Evolutionary conservation across 2,888 invertebrate species (phyloP).

Genomic region (Drosophila paranaensis): DNA sequence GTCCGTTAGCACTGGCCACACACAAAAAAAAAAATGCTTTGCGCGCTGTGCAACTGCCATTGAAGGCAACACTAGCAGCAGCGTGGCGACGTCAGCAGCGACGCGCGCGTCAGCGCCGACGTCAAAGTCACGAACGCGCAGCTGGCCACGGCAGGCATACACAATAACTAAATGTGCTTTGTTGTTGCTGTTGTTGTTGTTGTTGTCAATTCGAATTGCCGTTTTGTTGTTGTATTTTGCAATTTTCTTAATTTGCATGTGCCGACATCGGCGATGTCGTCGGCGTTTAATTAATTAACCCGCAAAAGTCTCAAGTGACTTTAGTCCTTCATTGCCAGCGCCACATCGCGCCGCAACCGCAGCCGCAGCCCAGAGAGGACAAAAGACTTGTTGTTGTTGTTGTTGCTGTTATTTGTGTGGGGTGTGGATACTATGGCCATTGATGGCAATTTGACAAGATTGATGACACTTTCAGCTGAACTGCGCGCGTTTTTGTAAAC

Average conservation of each 20-base stretch:
- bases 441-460: constrained; percentile 73
- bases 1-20: constrained; percentile 54
- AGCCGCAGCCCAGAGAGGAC: constrained; percentile 27
- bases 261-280: constrained; percentile 52
- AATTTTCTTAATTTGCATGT: constrained; percentile 81
- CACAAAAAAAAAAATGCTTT: constrained; percentile 34
- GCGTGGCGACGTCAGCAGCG: constrained; percentile 46
- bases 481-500: constrained; percentile 62
- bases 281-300: constrained; percentile 73
- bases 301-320: constrained; percentile 71
- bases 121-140: constrained; percentile 43
- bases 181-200: constrained; percentile 12
- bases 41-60: constrained; percentile 59
- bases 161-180: constrained; percentile 46
- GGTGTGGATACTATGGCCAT: constrained; percentile 39
- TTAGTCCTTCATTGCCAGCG: constrained; percentile 65
- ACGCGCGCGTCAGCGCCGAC: constrained; percentile 29
- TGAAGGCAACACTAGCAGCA: constrained; percentile 50
- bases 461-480: constrained; percentile 68
- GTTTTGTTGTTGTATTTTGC: constrained; percentile 57
- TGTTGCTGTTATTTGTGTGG: constrained; percentile 21
- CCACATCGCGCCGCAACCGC: background rate
- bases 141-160: constrained; percentile 63
- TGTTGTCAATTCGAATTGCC: constrained; percentile 47
- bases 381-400: constrained; percentile 32